Percentiles rank a stretch among this genome's conserved stretches.
Conservation (phyloP, 2,797 vertebrate species). For the Phataginus tetradactyla region DNA sequence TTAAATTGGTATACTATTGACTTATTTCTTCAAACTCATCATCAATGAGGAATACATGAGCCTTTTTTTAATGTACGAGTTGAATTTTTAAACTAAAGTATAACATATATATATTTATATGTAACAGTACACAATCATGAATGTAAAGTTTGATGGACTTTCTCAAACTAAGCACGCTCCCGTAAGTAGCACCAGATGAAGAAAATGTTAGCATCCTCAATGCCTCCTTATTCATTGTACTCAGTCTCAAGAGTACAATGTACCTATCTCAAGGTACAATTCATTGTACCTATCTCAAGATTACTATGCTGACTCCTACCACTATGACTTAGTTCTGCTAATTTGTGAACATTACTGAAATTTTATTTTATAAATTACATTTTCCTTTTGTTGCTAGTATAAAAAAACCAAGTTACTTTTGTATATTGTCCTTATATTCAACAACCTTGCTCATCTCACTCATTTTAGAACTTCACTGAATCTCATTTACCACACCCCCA, state of each 20-base stretch:
- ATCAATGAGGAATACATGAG: background rate
- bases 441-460: background rate
- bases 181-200: background rate
- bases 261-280: too few relatives aligned
- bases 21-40: conserved; percentile 45
- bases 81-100: background rate
- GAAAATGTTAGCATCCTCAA: background rate
- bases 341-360: background rate
- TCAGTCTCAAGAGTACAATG: too few relatives aligned
- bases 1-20: background rate
- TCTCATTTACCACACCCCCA: background rate
- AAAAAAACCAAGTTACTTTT: background rate
- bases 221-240: background rate
- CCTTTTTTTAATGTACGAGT: conserved; percentile 29
- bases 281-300: background rate
- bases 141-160: background rate
- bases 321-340: background rate
- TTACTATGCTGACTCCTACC: background rate
- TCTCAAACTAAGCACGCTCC: background rate
- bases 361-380: background rate
- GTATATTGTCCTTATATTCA: background rate
- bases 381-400: background rate
- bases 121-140: background rate
- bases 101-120: background rate
- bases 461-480: background rate